Percentiles rank a stretch among this genome's conserved stretches.
These are phyloP conservation scores for Heliconius erato DNA, from an alignment of 2,888 invertebrate genomes.

Conservation along the genomic window DNA sequence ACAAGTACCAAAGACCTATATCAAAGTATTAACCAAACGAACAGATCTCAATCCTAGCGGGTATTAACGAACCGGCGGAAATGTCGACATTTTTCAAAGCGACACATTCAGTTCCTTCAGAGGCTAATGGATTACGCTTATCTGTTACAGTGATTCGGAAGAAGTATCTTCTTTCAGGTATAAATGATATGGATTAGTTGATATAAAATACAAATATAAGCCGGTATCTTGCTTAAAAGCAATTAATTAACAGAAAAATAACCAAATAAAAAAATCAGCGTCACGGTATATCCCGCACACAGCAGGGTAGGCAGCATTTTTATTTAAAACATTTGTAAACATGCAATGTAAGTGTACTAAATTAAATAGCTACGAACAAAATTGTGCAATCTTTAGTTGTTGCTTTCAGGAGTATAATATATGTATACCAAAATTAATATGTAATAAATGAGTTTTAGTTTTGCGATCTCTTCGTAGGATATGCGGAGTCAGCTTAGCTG, in stretches of 20 bases:
- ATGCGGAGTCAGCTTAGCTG: too few species aligned
- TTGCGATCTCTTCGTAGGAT: too few species aligned
- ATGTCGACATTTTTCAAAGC: constrained; percentile 28
- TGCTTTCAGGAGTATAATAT: too few species aligned
- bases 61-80: constrained; percentile 27
- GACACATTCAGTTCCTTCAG: constrained; percentile 39
- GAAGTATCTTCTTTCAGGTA: constrained; percentile 13
- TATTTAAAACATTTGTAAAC: too few species aligned
- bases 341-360: too few species aligned
- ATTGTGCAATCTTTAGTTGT: too few species aligned
- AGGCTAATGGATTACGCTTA: constrained; percentile 41
- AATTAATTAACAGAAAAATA: neutral
- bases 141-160: constrained; percentile 22
- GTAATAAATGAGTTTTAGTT: too few species aligned
- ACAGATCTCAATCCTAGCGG: constrained; percentile 15
- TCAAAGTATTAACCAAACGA: constrained; percentile 3
- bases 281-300: too few species aligned
- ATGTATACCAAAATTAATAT: too few species aligned
- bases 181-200: constrained; percentile 4
- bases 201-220: neutral
- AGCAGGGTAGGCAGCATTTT: too few species aligned
- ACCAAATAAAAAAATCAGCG: too few species aligned
- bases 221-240: neutral
- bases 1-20: neutral
- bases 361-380: too few species aligned